Evolutionary conservation across 2,888 invertebrate species (phyloP), one percentile per base, ranked within the genome.

Genomic region (Chymomyza fuscimana): DNA sequence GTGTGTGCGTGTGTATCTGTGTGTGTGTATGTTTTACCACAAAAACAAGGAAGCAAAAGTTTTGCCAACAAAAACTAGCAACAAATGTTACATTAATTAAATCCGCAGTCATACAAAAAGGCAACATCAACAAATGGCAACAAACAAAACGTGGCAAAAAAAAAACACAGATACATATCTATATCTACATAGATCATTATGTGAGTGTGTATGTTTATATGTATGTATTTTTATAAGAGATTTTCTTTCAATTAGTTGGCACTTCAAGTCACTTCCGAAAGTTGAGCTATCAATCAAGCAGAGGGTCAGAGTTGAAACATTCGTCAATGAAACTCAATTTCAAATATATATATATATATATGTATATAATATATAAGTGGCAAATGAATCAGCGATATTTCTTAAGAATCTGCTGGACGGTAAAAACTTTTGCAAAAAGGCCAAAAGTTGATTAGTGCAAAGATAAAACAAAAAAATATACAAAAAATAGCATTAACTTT

Each of bases 191-290:
- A 4, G 40, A 46, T 46, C 10, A 46, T 46, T 46, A 76, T 69
- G 72, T 67, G 63, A 5, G 10, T 46, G 40, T 46, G 40, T 2
- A 46, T 46, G 40, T 46, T 12, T 46, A 2, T 46, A 1, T 46
- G 12, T 12, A 4, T 46, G 12, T 25, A 25, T 25, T 25, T 25
- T 25, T 25, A 25, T 25, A 25, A 68, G 66, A 72, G 71, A 84
- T 80, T 74, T 80, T 52, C 79, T 74, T 86, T 80, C 80, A 86
- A 83, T 86, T 86, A 86, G 74, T 32, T 59, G 59, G 29, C 59
- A 59, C 16, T 59, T 59, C 32, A 59, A 10, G 58, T 29, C 16
- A 16, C 40, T 46, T 10, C 40, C 12, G 40, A 10, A 46, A 46
- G 61, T 36, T 59, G 66, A 40, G 68, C 5, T 40, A 50, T 40